Evolutionary conservation across 2,113 vertebrate genomes (phyloP).

Genomic region (Corythoichthys haematopterus): DNA sequence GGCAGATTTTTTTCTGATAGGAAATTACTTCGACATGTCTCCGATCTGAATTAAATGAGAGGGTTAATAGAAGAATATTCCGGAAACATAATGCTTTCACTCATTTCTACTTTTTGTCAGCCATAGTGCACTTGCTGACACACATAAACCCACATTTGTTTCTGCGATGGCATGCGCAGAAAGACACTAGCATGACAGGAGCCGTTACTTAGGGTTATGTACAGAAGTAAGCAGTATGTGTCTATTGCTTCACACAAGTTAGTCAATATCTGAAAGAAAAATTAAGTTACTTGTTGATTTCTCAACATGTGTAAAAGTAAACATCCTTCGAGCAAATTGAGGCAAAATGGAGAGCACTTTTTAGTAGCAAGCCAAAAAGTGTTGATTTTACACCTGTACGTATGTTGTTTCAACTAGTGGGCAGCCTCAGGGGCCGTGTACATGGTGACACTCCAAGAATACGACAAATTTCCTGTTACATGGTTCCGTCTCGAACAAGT

Average conservation of each 20-base stretch:
- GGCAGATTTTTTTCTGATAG: constrained; percentile 35
- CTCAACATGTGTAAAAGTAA: too few relatives aligned
- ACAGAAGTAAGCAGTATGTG: constrained; percentile 9
- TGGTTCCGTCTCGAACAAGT: too few relatives aligned
- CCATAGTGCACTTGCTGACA: not conserved
- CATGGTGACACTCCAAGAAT: too few relatives aligned
- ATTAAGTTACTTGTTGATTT: not conserved
- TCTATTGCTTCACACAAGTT: constrained; percentile 3
- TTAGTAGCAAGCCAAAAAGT: too few relatives aligned
- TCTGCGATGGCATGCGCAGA: not conserved
- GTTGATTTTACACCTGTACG: too few relatives aligned
- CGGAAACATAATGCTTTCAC: constrained; percentile 39
- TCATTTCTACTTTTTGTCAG: constrained; percentile 55
- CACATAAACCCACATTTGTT: constrained; percentile 1
- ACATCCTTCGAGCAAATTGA: too few relatives aligned
- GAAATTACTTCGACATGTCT: constrained; percentile 25
- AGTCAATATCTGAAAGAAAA: not conserved
- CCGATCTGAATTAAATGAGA: constrained; percentile 43
- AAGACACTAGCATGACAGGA: constrained; percentile 3
- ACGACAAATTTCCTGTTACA: too few relatives aligned
- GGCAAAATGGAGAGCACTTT: too few relatives aligned
- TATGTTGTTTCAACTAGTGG: too few relatives aligned
- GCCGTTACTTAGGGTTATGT: constrained; percentile 14
- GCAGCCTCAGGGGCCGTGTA: too few relatives aligned
- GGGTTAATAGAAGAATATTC: constrained; percentile 49